phyloP scores from a whole-genome alignment of 2,797 vertebrate species.

The Tragopan temminckii region DNA sequence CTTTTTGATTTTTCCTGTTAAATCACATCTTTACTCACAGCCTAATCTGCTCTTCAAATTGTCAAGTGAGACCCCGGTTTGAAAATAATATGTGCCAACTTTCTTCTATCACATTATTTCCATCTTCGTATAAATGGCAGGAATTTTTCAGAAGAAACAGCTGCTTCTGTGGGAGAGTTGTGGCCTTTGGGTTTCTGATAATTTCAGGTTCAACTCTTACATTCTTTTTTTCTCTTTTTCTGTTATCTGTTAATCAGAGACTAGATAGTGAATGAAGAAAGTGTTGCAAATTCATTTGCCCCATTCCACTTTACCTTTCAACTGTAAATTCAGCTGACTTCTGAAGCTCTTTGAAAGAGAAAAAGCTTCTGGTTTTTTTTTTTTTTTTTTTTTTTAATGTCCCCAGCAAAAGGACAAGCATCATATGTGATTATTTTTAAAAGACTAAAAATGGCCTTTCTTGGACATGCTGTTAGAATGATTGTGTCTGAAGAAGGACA shows the following conservation, averaged over 20 bases:
- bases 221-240: not conserved
- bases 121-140: not conserved
- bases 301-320: not conserved
- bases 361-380: not conserved
- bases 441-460: not conserved
- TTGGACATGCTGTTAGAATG: not conserved
- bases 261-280: not conserved
- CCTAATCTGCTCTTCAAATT: not conserved
- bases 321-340: not conserved
- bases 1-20: not conserved
- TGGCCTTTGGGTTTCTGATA: not conserved
- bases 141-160: not conserved
- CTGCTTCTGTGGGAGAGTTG: not conserved
- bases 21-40: not conserved
- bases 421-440: not conserved
- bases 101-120: not conserved
- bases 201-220: not conserved
- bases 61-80: not conserved
- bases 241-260: not conserved
- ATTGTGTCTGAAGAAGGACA: not conserved
- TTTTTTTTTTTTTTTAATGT: not conserved
- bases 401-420: not conserved
- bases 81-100: not conserved
- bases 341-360: not conserved
- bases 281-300: not conserved